A percentile compares a stretch with the other conserved stretches of the same genome.
Evolutionary conservation across 2,797 vertebrate species (phyloP).

Genomic region (Danio jaintianensis): DNA sequence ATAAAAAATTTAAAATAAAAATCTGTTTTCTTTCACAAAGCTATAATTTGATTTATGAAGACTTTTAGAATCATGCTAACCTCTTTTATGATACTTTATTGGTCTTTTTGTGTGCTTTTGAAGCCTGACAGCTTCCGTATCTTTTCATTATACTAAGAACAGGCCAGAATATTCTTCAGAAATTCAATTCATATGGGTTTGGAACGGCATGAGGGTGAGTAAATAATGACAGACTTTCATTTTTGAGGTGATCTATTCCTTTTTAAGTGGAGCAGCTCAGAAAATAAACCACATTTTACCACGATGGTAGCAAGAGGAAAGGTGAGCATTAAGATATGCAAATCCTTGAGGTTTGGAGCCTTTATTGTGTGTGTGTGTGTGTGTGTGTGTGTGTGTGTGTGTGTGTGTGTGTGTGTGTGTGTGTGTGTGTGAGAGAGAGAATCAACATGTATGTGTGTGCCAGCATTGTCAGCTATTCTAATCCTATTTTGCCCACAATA

Average conservation of each 20-base stretch:
- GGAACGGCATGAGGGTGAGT: background rate
- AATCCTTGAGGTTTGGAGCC: background rate
- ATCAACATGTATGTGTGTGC: background rate
- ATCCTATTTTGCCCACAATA: conserved; percentile 43
- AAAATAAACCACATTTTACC: conserved; percentile 20
- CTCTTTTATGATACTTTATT: background rate
- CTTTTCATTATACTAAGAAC: conserved; percentile 1
- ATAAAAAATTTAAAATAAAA: background rate
- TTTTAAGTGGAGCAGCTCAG: background rate
- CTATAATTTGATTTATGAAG: background rate
- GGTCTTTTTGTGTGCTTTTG: background rate
- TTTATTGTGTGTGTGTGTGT: background rate
- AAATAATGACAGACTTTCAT: too few relatives aligned
- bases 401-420: background rate
- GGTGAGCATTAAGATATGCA: conserved; percentile 28
- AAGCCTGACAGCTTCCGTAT: background rate
- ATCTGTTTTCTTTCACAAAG: background rate
- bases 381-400: conserved; percentile 12
- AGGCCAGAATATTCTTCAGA: background rate
- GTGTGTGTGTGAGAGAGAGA: too few relatives aligned
- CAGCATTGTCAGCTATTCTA: conserved; percentile 37
- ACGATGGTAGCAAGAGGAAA: background rate
- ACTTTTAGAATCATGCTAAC: background rate
- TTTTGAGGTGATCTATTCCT: background rate
- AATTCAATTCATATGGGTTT: background rate